Evolutionary conservation across 2,113 vertebrate species (phyloP).

Genomic region (Nannobrachium achirus): DNA sequence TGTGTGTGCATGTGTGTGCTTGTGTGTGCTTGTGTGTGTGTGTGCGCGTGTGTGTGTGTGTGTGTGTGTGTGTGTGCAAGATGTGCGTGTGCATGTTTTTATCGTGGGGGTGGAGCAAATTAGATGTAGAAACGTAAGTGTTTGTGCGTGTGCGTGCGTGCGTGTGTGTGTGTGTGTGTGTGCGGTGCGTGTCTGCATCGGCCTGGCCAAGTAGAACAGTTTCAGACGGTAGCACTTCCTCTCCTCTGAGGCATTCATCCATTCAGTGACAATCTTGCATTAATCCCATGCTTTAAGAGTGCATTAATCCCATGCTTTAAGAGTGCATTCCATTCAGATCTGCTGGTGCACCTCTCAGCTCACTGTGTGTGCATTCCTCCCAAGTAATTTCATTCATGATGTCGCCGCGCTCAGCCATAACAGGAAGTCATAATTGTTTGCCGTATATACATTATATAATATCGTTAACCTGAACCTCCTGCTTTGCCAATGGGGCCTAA

Average conservation of each 20-base stretch:
- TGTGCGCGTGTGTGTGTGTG: not conserved
- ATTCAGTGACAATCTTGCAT: constrained; percentile 66
- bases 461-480: constrained; percentile 25
- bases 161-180: constrained; percentile 15
- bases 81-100: constrained; percentile 14
- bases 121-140: not conserved
- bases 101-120: too few species aligned
- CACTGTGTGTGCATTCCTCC: constrained; percentile 60
- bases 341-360: constrained; percentile 55
- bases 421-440: constrained; percentile 71
- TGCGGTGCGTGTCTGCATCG: constrained; percentile 41
- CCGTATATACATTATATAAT: not conserved
- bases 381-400: constrained; percentile 39
- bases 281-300: constrained; percentile 68
- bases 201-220: constrained; percentile 52
- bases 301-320: constrained; percentile 63
- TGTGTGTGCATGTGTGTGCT: not conserved
- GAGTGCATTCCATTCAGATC: constrained; percentile 66
- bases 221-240: constrained; percentile 61
- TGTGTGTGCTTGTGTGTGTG: not conserved
- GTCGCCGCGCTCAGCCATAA: constrained; percentile 43
- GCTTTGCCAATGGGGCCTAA: constrained; percentile 37
- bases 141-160: not conserved
- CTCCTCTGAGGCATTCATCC: constrained; percentile 61
- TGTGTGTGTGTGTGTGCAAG: not conserved